A percentile compares a stretch with the other conserved stretches of the same genome.
These are phyloP conservation scores for Drosophila biarmipes DNA, from an alignment of 1,140 invertebrate species.

Conservation along the genomic window DNA sequence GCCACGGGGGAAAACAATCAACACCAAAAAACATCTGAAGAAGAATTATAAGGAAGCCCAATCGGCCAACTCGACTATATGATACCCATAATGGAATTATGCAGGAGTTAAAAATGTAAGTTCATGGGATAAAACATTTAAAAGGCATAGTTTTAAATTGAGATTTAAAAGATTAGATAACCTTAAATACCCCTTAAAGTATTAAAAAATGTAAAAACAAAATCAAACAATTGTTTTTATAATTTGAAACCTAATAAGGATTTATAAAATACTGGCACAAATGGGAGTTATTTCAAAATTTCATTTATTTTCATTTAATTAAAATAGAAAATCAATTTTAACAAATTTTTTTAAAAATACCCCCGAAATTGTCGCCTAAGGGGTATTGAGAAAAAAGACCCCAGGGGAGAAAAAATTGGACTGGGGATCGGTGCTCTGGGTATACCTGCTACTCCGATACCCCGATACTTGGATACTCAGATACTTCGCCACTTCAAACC, in stretches of 20 bases:
- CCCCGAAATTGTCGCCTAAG: background rate
- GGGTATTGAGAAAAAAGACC: slow-evolving; percentile 11
- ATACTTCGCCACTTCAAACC: slow-evolving; percentile 43
- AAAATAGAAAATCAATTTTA: background rate
- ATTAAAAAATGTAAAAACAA: too few relatives aligned
- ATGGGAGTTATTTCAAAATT: too few relatives aligned
- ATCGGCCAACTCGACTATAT: background rate
- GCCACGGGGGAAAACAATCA: slow-evolving; percentile 47
- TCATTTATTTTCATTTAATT: too few relatives aligned
- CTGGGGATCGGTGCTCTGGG: background rate
- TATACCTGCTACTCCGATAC: slow-evolving; percentile 30
- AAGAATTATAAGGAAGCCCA: background rate
- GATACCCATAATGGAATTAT: background rate
- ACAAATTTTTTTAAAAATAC: background rate
- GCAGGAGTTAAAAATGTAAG: too few relatives aligned
- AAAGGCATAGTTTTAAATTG: too few relatives aligned
- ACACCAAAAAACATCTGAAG: slow-evolving; percentile 18
- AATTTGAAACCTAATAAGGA: too few relatives aligned
- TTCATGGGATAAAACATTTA: too few relatives aligned
- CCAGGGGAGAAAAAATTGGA: background rate
- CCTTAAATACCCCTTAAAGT: too few relatives aligned
- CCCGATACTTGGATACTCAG: slow-evolving; percentile 5
- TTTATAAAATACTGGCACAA: too few relatives aligned
- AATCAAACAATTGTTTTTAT: too few relatives aligned
- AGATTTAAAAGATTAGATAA: too few relatives aligned